A percentile compares a stretch with the other conserved stretches of the same genome.
These are phyloP conservation scores for Stigmatopora argus DNA, from an alignment of 2,113 vertebrate species.

Conservation along the genomic window DNA sequence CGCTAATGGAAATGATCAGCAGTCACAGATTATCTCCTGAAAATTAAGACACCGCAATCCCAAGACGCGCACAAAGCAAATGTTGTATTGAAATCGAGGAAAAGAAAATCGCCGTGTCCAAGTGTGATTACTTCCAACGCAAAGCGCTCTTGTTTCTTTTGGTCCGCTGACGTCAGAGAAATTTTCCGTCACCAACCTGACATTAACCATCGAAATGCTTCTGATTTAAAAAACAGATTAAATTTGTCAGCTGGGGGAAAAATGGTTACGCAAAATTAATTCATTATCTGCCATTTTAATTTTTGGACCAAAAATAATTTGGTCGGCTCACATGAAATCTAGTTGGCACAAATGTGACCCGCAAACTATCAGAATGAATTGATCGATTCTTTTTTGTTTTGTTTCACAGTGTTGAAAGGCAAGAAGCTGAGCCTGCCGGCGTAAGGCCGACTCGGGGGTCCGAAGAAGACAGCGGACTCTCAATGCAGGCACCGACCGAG, in stretches of 20 bases:
- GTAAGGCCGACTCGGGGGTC: slow-evolving; percentile 74
- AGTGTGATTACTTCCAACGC: background rate
- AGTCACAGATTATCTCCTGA: background rate
- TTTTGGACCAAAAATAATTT: too few species aligned
- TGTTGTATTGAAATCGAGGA: background rate
- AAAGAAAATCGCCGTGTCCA: background rate
- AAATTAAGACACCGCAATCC: background rate
- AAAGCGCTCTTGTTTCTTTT: background rate
- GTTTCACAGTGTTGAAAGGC: slow-evolving; percentile 87
- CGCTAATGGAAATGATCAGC: too few species aligned
- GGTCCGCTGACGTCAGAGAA: background rate
- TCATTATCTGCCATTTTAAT: too few species aligned
- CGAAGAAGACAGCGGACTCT: slow-evolving; percentile 80
- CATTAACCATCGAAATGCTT: background rate
- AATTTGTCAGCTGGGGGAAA: too few species aligned
- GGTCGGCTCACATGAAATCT: too few species aligned
- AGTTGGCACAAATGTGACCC: too few species aligned
- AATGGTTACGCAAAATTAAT: too few species aligned
- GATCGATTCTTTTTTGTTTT: background rate
- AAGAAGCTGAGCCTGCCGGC: slow-evolving; percentile 99
- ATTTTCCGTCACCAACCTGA: background rate
- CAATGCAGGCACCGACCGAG: slow-evolving; percentile 64
- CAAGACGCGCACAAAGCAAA: background rate
- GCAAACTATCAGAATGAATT: too few species aligned
- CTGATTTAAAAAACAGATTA: background rate